Conservation (phyloP, 2,888 invertebrate genomes). For the Chloromyia formosa region DNA sequence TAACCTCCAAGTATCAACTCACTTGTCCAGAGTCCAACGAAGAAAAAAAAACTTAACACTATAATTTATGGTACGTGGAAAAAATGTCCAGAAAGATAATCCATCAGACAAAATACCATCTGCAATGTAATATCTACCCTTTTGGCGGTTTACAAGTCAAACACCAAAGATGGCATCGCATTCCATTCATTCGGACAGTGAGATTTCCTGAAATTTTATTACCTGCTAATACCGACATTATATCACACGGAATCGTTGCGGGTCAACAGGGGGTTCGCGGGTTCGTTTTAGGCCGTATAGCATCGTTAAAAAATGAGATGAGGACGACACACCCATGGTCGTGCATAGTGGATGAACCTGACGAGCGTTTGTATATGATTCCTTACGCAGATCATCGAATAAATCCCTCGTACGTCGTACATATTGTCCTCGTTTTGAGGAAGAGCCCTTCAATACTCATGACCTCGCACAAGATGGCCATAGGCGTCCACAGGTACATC, state of each 20-base stretch:
- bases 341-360: not conserved
- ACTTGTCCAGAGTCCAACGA: no score
- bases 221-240: constrained; percentile 48
- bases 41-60: not conserved
- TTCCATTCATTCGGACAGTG: constrained; percentile 36
- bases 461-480: constrained; percentile 12
- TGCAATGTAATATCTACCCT: constrained; percentile 36
- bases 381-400: constrained; percentile 1
- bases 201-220: constrained; percentile 50
- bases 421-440: no score
- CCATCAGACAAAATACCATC: constrained; percentile 20
- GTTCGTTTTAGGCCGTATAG: no score
- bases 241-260: constrained; percentile 43
- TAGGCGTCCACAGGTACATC: constrained; percentile 30
- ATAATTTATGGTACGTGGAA: constrained; percentile 1
- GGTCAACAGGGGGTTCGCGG: constrained; percentile 55
- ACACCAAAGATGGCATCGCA: constrained; percentile 44
- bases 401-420: not conserved
- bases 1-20: no score
- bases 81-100: not conserved
- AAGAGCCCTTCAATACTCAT: not conserved
- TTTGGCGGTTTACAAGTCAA: constrained; percentile 30
- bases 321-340: constrained; percentile 59
- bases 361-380: not conserved
- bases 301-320: constrained; percentile 62